A percentile compares a stretch with the other conserved stretches of the same genome.
Conservation (phyloP, 2,113 vertebrate species). For the Oreamnos americanus region DNA sequence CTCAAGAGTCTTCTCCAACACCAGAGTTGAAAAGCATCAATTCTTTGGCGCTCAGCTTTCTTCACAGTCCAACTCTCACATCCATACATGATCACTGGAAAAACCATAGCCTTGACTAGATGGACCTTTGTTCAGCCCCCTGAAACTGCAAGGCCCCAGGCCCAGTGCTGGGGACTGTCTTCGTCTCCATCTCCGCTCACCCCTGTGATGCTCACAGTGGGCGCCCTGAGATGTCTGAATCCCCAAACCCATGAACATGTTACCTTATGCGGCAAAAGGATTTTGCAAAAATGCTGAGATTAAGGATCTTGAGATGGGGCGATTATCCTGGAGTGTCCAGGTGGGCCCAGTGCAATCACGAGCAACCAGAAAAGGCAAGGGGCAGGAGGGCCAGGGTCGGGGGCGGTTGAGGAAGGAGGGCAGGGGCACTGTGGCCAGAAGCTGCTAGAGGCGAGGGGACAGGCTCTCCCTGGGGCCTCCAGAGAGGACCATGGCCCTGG, state of each 20-base stretch:
- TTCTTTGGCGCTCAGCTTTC: too few species aligned
- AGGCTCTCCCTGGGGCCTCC: neutral
- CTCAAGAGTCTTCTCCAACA: too few species aligned
- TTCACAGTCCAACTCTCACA: too few species aligned
- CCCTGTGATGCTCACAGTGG: neutral
- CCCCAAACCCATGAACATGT: neutral
- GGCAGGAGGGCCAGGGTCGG: neutral
- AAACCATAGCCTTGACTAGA: too few species aligned
- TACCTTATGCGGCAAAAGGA: neutral
- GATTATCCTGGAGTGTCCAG: neutral
- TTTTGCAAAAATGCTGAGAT: neutral
- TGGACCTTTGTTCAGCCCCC: neutral
- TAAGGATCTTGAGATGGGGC: neutral
- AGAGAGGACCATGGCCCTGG: neutral
- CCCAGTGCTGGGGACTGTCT: neutral
- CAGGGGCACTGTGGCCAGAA: neutral
- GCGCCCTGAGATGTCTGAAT: neutral
- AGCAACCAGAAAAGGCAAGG: neutral
- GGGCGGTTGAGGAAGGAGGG: neutral
- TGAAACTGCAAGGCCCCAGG: neutral
- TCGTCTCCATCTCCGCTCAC: neutral
- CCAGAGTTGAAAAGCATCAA: too few species aligned
- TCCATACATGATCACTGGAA: too few species aligned
- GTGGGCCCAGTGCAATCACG: neutral
- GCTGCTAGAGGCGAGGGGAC: neutral